These are phyloP conservation scores for Spheniscus mendiculus DNA, from an alignment of 2,113 vertebrate species.

Conservation along the genomic window DNA sequence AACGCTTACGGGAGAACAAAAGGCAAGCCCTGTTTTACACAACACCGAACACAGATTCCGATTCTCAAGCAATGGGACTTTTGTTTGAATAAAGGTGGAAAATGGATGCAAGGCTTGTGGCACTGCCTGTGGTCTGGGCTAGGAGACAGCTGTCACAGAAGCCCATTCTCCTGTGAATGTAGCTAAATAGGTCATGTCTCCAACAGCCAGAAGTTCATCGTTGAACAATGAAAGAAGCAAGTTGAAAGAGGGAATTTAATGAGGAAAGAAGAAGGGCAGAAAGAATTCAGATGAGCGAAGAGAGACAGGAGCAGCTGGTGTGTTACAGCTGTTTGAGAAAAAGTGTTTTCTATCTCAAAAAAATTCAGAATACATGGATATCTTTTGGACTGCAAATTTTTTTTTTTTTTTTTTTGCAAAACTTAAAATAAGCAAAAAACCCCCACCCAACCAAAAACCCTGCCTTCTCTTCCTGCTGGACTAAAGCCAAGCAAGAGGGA, in stretches of 20 bases:
- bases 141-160: neutral
- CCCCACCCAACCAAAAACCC: neutral
- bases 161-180: neutral
- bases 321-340: constrained; percentile 8
- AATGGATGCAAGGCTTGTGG: neutral
- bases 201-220: neutral
- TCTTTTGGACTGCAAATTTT: neutral
- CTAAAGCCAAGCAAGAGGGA: neutral
- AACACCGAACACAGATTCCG: neutral
- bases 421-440: neutral
- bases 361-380: neutral
- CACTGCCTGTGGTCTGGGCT: neutral
- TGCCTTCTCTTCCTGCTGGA: neutral
- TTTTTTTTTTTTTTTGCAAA: no score
- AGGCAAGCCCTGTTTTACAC: neutral
- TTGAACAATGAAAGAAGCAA: neutral
- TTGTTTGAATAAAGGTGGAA: neutral
- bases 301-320: constrained; percentile 5
- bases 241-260: neutral
- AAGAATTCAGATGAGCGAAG: neutral
- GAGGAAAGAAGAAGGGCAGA: neutral
- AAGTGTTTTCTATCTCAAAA: neutral
- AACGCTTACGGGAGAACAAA: neutral
- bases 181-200: neutral
- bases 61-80: neutral